Base-by-base conservation (phyloP, 2,888 invertebrate species). In the Dryomyza anilis region DNA sequence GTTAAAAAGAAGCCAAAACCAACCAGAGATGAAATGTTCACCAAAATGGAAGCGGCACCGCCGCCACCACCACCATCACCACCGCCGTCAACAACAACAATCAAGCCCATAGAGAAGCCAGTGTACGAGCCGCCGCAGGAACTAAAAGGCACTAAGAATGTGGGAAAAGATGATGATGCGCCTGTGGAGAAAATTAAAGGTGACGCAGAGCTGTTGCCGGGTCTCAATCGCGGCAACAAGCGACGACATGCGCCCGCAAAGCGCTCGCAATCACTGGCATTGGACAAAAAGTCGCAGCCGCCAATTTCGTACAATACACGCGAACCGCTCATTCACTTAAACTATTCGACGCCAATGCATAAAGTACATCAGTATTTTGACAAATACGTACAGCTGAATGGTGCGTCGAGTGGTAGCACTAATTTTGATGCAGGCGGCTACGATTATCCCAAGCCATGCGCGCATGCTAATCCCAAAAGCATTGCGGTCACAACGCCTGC, bases 171-270 rank as follows among this genome's bases (percentile, higher is more conserved):
- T 21, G 63, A 25, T 10, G 55, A 57, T 2, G 43, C 8, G 29
- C 33, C 73, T 12, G 77, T 76, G 25, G 76, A 81, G 65, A 81
- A 81, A 73, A 77, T 83, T 39, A 74, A 75, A 65, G 80, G 81
- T 14, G 83, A 83, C 71, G 81, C 79, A 16, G 81, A 83, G 65
- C 61, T 82, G 27, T 65, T 83, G 66, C 76, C 79, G 1, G 74
- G 71, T 25, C 71, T 70, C 61, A 71, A 50, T 45, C 71, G 45
- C n/a, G n/a, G 19, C 19, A 36, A 21, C 19, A 52, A 50, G 19
- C 6, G 30, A 16, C 53, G n/a, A 16, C 29, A 7, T 8, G 27
- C 19, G 2, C n/a, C 27, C 16, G 45, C 48, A 1, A 33, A n/a
- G 10, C 60, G 45, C 21, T 66, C 64, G 25, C 62, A 63, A 52